phyloP scores from a whole-genome alignment of 2,888 invertebrate genomes.

The Lithophane leautieri region DNA sequence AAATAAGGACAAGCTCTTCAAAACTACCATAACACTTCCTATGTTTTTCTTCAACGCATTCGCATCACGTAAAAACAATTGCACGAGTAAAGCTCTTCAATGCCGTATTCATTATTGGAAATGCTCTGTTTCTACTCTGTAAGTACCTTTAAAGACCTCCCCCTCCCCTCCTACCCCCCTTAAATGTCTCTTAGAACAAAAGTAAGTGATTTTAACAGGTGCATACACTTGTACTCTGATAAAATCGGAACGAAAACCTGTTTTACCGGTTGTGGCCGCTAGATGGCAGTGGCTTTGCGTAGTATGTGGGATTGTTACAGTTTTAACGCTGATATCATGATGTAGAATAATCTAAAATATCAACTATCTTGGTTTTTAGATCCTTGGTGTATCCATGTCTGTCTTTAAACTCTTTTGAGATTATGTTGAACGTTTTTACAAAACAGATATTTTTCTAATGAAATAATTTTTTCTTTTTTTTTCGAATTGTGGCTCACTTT shows the following conservation, averaged over 20 bases:
- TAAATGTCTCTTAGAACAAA: slow-evolving; percentile 49
- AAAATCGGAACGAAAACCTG: slow-evolving; percentile 46
- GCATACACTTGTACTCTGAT: slow-evolving; percentile 42
- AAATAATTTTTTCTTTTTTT: too few relatives aligned
- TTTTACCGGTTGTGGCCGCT: slow-evolving; percentile 41
- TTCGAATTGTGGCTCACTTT: background rate
- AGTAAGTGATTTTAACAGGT: slow-evolving; percentile 57
- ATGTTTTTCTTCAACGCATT: slow-evolving; percentile 45
- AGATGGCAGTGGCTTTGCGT: slow-evolving; percentile 45
- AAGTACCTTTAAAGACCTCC: slow-evolving; percentile 37
- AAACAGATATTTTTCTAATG: background rate
- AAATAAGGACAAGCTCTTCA: slow-evolving; percentile 26
- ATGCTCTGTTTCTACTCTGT: slow-evolving; percentile 34
- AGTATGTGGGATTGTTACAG: slow-evolving; percentile 36
- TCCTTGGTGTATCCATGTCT: background rate
- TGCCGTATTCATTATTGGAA: slow-evolving; percentile 44
- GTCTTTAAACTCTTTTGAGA: background rate
- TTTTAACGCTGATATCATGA: slow-evolving; percentile 27
- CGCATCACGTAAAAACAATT: slow-evolving; percentile 54
- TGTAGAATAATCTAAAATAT: slow-evolving; percentile 3
- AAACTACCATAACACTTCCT: slow-evolving; percentile 43
- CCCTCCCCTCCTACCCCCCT: background rate
- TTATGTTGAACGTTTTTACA: background rate
- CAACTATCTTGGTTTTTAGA: background rate
- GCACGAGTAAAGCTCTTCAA: slow-evolving; percentile 28